Evolutionary conservation across 1,140 invertebrate species (phyloP).

Genomic region (Archivesica marissinica): DNA sequence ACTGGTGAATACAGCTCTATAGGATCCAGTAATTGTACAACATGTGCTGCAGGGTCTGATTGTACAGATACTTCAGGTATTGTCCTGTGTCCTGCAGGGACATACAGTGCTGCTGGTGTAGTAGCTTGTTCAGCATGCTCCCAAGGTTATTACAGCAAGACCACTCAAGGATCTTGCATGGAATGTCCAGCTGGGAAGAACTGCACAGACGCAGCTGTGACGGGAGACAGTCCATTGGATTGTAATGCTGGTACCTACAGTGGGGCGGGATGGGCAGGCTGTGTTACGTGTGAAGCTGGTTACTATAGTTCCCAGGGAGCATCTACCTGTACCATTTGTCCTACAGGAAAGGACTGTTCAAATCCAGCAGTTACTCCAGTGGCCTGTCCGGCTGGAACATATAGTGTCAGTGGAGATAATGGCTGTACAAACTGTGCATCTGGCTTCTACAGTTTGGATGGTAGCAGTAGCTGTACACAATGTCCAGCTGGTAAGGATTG

Average conservation of each 20-base stretch:
- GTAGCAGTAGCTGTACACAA: neutral
- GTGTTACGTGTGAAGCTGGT: slow-evolving; percentile 58
- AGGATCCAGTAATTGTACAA: slow-evolving; percentile 63
- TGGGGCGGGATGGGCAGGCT: slow-evolving; percentile 39
- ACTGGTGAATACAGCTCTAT: slow-evolving; percentile 67
- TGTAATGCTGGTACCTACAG: slow-evolving; percentile 53
- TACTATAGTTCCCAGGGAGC: slow-evolving; percentile 45
- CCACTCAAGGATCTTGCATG: slow-evolving; percentile 51
- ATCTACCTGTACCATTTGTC: slow-evolving; percentile 51
- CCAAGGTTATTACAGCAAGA: slow-evolving; percentile 47
- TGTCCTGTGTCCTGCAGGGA: slow-evolving; percentile 67
- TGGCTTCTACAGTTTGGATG: slow-evolving; percentile 64
- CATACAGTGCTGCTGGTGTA: slow-evolving; percentile 65
- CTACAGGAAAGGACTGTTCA: slow-evolving; percentile 65
- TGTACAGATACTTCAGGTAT: slow-evolving; percentile 50
- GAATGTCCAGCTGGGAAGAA: slow-evolving; percentile 70
- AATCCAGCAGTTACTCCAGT: slow-evolving; percentile 22
- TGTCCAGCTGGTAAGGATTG: slow-evolving; percentile 54
- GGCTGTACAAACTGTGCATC: slow-evolving; percentile 68
- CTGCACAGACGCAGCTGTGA: slow-evolving; percentile 58
- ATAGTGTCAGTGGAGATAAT: slow-evolving; percentile 56
- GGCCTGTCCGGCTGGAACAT: slow-evolving; percentile 63
- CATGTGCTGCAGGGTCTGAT: slow-evolving; percentile 56
- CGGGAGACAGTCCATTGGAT: neutral
- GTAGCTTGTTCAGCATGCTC: slow-evolving; percentile 61